Percentiles rank a stretch among this genome's conserved stretches.
phyloP scores from a whole-genome alignment of 2,888 invertebrate species.

The Camponotus fellah region DNA sequence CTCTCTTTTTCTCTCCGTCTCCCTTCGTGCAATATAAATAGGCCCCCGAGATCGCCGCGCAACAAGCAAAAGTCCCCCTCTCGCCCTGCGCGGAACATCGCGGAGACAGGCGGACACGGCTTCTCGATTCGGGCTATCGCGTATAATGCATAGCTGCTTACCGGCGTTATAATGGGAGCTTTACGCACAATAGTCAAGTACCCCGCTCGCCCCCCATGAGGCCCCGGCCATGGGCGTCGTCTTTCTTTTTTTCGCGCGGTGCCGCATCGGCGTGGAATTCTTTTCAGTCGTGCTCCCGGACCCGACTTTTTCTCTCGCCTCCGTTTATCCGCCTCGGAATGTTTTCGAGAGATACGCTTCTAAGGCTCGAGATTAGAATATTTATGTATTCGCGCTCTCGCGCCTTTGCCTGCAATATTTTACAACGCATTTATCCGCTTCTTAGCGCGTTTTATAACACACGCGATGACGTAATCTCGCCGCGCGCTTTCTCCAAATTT shows the following conservation, averaged over 20 bases:
- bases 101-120: constrained; percentile 50
- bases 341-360: constrained; percentile 4
- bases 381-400: neutral
- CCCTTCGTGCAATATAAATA: constrained; percentile 37
- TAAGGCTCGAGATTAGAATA: constrained; percentile 28
- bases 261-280: constrained; percentile 20
- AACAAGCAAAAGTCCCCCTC: neutral
- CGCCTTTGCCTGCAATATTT: neutral
- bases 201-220: constrained; percentile 40
- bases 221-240: constrained; percentile 41
- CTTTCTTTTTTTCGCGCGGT: constrained; percentile 9
- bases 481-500: constrained; percentile 35
- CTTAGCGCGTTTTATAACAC: neutral
- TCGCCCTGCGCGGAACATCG: constrained; percentile 32
- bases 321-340: neutral
- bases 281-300: constrained; percentile 27
- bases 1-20: neutral
- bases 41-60: constrained; percentile 40
- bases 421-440: neutral
- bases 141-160: constrained; percentile 58
- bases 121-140: constrained; percentile 48
- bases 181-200: constrained; percentile 55
- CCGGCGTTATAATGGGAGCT: constrained; percentile 59
- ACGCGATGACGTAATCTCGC: constrained; percentile 11
- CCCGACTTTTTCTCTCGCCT: constrained; percentile 13